A percentile compares a stretch with the other conserved stretches of the same genome.
Evolutionary conservation across 2,888 invertebrate species (phyloP).

Genomic region (Brenthis daphne): DNA sequence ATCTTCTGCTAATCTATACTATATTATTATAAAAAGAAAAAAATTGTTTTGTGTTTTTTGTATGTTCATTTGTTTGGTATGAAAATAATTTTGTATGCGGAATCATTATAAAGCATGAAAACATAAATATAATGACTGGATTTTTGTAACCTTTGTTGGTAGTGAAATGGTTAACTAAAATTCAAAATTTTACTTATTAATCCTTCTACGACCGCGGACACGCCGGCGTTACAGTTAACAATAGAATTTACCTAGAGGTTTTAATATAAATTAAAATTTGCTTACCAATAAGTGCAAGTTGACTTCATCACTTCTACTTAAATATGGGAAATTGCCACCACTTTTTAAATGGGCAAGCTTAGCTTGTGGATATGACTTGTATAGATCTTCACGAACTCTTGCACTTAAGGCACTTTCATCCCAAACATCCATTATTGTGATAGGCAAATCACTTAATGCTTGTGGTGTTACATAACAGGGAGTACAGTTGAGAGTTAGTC

Average conservation of each 20-base stretch:
- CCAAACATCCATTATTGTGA: conserved; percentile 94
- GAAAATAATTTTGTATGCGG: too few species aligned
- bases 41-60: too few species aligned
- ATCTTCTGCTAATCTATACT: background rate
- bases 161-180: too few species aligned
- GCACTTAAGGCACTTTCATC: conserved; percentile 92
- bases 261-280: background rate
- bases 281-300: conserved; percentile 92
- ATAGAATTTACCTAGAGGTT: background rate
- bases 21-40: too few species aligned
- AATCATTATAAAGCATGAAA: too few species aligned
- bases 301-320: conserved; percentile 93
- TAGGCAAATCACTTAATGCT: conserved; percentile 84
- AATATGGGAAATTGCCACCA: conserved; percentile 95
- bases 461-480: conserved; percentile 90
- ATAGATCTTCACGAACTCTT: conserved; percentile 89
- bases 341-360: conserved; percentile 93
- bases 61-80: too few species aligned
- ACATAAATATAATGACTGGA: too few species aligned
- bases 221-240: too few species aligned
- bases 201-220: too few species aligned
- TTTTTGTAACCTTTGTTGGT: too few species aligned
- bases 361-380: conserved; percentile 92
- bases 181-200: too few species aligned
- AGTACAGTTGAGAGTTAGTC: conserved; percentile 92